phyloP scores from a whole-genome alignment of 2,888 invertebrate species.

The Plusia festucae region DNA sequence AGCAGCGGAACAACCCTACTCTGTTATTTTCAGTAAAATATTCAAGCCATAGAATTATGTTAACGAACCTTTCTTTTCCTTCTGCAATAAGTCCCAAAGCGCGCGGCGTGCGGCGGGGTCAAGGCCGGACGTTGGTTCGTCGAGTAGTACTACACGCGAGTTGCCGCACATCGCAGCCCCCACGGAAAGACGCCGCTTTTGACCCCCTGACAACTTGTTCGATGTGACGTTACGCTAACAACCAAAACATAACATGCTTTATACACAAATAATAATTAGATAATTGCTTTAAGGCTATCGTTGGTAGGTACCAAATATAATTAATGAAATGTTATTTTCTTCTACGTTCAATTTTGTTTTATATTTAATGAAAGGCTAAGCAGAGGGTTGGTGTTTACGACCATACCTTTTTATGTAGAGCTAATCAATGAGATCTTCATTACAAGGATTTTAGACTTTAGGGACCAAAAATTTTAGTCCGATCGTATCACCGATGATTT shows the following conservation, averaged over 20 bases:
- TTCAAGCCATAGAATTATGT: neutral
- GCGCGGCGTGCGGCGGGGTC: conserved; percentile 96
- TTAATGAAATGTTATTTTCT: too few relatives aligned
- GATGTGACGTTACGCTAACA: conserved; percentile 88
- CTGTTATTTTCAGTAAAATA: neutral
- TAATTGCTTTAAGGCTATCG: neutral
- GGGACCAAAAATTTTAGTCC: neutral
- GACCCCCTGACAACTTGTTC: conserved; percentile 95
- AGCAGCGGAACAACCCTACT: neutral
- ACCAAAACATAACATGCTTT: conserved; percentile 16
- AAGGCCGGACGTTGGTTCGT: conserved; percentile 97
- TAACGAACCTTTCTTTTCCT: conserved; percentile 90
- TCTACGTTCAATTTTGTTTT: too few relatives aligned
- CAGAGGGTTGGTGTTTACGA: too few relatives aligned
- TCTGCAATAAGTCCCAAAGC: conserved; percentile 95
- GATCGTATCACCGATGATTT: neutral
- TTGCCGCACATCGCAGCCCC: conserved; percentile 96
- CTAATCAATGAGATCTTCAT: neutral
- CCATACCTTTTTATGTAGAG: neutral
- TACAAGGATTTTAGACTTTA: neutral
- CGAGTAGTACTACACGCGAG: conserved; percentile 92
- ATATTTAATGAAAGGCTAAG: too few relatives aligned
- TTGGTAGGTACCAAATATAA: too few relatives aligned
- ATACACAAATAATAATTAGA: neutral
- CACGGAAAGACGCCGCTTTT: conserved; percentile 96